Evolutionary conservation across 1,140 invertebrate species (phyloP), one percentile per base, ranked within the genome.

Genomic region (Philopotamus ludificatus): DNA sequence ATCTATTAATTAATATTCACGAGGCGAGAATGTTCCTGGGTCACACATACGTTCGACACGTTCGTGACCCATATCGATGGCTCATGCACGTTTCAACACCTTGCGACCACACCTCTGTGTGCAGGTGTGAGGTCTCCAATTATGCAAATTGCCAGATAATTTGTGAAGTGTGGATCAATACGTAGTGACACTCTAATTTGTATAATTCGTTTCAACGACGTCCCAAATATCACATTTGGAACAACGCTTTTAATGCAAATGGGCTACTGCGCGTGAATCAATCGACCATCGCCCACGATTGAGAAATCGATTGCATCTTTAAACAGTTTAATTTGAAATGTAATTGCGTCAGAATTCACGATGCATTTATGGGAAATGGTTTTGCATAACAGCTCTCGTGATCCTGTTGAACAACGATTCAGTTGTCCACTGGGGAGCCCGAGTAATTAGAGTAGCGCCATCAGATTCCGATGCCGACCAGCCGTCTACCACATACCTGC

Each of bases 401-500:
- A n/a, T n/a, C 10, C 45, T 3, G 45, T 16, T 4, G 18, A 2
- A 57, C 53, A 57, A 28, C 9, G 21, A 54, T 25, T 12, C 4
- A 7, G 20, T 54, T 54, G 51, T 54, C 23, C 10, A 26, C 9
- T 3, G 22, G 2, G 47, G 10, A 20, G 47, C 20, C 20, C 3
- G 54, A 64, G 62, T 45, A 64, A 64, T 64, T 64, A 57, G 45
- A 47, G 41, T 42, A 50, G 62, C 55, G 28, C 44, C 58, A 45
- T 54, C 58, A 41, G 65, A 55, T 61, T 9, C 55, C n/a, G 16
- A 44, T 42, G 44, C 23, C 57, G 50, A 66, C 22, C 25, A 42
- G 47, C 41, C 51, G 61, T 57, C 65, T 57, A 50, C 57, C 49
- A 53, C 59, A n/a, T 60, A 67, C 59, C 55, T 53, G 58, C 20